Conservation (phyloP, 2,113 vertebrate genomes). For the Lipophrys pholis region DNA sequence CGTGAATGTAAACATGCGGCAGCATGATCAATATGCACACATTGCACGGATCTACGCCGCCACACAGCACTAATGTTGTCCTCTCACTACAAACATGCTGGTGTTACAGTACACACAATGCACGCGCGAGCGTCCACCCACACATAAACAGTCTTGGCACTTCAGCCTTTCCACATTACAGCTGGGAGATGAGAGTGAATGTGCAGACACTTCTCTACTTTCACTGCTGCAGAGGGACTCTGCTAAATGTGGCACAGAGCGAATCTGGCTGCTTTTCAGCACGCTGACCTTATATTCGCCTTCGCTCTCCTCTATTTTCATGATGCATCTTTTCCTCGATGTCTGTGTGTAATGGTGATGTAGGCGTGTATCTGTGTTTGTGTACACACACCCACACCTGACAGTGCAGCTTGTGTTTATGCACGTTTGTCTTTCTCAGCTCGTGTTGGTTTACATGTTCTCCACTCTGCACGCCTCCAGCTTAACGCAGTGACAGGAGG, state of each 20-base stretch:
- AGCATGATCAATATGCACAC: constrained; percentile 40
- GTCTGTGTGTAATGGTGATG: constrained; percentile 3
- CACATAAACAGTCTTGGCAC: constrained; percentile 5
- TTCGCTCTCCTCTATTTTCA: constrained; percentile 45
- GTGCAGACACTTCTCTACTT: constrained; percentile 52
- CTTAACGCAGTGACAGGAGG: no score
- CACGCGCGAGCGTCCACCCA: neutral
- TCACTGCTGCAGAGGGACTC: constrained; percentile 36
- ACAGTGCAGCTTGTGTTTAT: no score
- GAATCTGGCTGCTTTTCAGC: constrained; percentile 42
- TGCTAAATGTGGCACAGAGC: constrained; percentile 31
- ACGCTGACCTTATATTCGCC: constrained; percentile 69
- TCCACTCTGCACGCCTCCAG: no score
- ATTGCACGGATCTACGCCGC: constrained; percentile 12
- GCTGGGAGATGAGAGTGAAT: constrained; percentile 39
- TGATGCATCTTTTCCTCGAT: constrained; percentile 36
- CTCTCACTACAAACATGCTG: constrained; percentile 17
- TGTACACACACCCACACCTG: no score
- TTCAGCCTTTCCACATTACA: constrained; percentile 38
- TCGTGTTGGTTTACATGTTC: no score
- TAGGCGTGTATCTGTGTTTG: constrained; percentile 11
- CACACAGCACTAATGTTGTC: constrained; percentile 17
- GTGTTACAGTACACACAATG: neutral
- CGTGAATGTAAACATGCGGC: constrained; percentile 26
- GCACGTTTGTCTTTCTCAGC: no score